Base-by-base conservation (phyloP, 2,888 invertebrate genomes). In the Ennomos quercinarius region DNA sequence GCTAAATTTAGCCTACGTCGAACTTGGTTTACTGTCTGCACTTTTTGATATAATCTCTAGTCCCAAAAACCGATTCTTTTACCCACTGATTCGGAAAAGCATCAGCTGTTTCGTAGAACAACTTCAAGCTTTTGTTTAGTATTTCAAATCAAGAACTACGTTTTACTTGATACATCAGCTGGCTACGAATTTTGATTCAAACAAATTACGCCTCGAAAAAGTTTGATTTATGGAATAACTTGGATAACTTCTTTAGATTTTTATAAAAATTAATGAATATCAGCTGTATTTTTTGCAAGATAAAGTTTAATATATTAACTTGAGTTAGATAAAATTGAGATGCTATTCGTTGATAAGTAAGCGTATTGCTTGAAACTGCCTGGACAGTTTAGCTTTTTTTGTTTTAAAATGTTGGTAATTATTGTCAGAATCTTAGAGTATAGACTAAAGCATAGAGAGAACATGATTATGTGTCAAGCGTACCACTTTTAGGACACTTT, bases 61-160 rank as follows among this genome's bases (percentile, higher is more conserved):
- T 69, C 70, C 59, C 47, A 64, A 59, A 69, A 74, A 76, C 72
- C 78, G 75, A 77, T 78, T 76, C 72, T 66, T 68, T 70, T 64
- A 72, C 67, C 68, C 76, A 66, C 63, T 76, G 76, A 72, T 66
- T 72, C 64, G 72, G 73, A 74, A 77, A 68, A 68, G 75, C 74
- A 67, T 73, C 72, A 68, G 66, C 66, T 73, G 65, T 70, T 74
- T 73, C 70, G 67, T 71, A 67, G 68, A 72, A 71, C 71, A 71
- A 51, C 50, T 55, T 50, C 74, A 57, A 51, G 51, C 57, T 61
- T 63, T 61, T 63, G 49, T 53, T 52, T 57, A 35, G 36, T 35
- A 41, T 17, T 42, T 42, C 36, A 12, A 45, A 8, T 42, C 36
- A 12, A 45, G 11, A 45, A 39, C 52, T 45, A 53, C 40, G 49